phyloP scores from a whole-genome alignment of 92 coral and sea anemone species.

The Palythoa caribaeorum region DNA sequence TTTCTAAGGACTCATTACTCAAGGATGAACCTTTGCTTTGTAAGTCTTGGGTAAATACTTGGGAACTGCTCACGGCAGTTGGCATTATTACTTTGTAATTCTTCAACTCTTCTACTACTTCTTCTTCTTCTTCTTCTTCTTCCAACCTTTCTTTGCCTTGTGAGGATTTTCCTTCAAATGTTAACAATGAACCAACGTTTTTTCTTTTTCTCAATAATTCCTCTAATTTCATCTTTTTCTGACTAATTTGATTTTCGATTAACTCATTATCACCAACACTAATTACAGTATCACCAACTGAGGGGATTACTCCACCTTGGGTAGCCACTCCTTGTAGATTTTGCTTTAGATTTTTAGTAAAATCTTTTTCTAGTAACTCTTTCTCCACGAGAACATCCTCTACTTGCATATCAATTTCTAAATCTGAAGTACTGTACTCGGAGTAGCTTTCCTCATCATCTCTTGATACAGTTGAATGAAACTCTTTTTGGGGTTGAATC shows the following conservation, averaged over 20 bases:
- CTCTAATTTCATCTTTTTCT: constrained; percentile 60
- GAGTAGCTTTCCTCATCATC: not conserved
- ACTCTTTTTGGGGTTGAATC: constrained; percentile 5
- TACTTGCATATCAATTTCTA: not conserved
- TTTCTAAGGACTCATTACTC: not conserved
- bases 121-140: constrained; percentile 20
- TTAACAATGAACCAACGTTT: not conserved
- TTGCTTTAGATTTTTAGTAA: not conserved
- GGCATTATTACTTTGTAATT: not conserved
- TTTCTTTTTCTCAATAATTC: constrained; percentile 60
- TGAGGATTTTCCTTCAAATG: not conserved
- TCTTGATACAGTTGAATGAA: constrained; percentile 1
- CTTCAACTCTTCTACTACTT: not conserved
- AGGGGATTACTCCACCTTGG: not conserved
- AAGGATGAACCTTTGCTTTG: not conserved
- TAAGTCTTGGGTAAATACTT: not conserved
- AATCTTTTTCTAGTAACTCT: not conserved
- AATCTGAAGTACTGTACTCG: constrained; percentile 3
- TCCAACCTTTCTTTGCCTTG: not conserved
- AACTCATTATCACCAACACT: constrained; percentile 36
- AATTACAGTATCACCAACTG: not conserved
- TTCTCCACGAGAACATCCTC: not conserved
- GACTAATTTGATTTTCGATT: constrained; percentile 47
- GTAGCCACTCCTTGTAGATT: not conserved
- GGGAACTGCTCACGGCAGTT: not conserved